These are phyloP conservation scores for Mormyrus hasselquistii DNA, from an alignment of 2,797 vertebrate genomes.

Conservation along the genomic window DNA sequence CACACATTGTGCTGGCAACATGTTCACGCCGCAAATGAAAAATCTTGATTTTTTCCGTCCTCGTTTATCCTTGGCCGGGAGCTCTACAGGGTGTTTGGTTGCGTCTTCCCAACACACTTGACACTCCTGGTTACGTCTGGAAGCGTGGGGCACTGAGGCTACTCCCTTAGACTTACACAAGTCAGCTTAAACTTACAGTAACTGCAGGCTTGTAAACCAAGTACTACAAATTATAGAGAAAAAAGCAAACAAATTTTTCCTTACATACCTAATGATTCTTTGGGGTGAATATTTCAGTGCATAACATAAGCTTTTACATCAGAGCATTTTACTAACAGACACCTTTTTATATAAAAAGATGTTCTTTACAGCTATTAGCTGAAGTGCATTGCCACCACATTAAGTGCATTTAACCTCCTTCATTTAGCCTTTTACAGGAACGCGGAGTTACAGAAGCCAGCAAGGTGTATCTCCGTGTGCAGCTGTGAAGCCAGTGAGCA, in stretches of 20 bases:
- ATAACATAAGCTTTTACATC: not conserved
- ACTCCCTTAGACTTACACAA: not conserved
- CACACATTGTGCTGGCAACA: constrained; percentile 29
- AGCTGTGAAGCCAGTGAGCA: constrained; percentile 65
- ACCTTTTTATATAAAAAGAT: constrained; percentile 7
- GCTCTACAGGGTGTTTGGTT: not conserved
- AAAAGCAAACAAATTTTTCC: not conserved
- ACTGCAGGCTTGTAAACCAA: not conserved
- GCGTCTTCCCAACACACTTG: not conserved
- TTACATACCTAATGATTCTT: not conserved
- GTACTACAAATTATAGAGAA: not conserved
- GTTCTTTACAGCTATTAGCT: not conserved
- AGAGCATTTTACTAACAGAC: not conserved
- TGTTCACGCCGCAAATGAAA: constrained; percentile 38
- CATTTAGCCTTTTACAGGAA: not conserved
- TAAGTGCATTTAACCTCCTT: constrained; percentile 14
- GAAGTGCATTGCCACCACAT: not conserved
- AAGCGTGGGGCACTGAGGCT: not conserved
- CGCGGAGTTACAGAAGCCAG: not conserved
- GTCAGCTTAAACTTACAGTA: not conserved
- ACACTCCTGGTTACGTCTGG: not conserved
- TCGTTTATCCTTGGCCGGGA: constrained; percentile 19
- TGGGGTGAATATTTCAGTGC: not conserved
- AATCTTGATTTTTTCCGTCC: constrained; percentile 29
- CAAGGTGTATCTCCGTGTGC: constrained; percentile 8